Conservation (phyloP, 2,113 vertebrate genomes). For the Mungos mungo region DNA sequence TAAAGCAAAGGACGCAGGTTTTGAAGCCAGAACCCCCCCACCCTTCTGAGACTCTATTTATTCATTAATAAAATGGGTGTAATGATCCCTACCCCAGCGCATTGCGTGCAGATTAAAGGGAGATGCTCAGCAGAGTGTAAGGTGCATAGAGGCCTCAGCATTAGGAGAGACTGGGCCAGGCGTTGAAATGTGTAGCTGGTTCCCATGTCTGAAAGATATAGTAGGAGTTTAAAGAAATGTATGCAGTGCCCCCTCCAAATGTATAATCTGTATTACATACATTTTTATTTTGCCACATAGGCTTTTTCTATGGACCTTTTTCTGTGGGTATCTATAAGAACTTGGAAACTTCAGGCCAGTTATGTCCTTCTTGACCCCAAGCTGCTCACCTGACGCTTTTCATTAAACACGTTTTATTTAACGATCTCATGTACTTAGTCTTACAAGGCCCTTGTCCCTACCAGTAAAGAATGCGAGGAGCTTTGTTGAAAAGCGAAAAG, state of each 20-base stretch:
- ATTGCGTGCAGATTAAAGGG: neutral
- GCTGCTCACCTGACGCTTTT: slow-evolving; percentile 48
- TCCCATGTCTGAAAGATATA: neutral
- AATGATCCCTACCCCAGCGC: neutral
- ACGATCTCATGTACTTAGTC: neutral
- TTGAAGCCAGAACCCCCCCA: neutral
- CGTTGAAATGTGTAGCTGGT: neutral
- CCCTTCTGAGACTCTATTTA: neutral
- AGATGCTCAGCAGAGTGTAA: neutral
- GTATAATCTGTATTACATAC: neutral
- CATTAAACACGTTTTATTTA: slow-evolving; percentile 55
- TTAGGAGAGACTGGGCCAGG: neutral
- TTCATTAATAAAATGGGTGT: neutral
- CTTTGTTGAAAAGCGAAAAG: neutral
- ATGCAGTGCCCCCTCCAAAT: neutral
- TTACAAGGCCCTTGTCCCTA: neutral
- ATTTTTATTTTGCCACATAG: neutral
- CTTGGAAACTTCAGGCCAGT: neutral
- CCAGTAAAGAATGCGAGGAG: neutral
- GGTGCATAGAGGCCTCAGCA: neutral
- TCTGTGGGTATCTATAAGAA: neutral
- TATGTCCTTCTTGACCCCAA: slow-evolving; percentile 19
- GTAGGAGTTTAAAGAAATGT: neutral
- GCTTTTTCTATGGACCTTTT: slow-evolving; percentile 5
- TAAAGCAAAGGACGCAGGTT: neutral